phyloP scores from a whole-genome alignment of 1,140 invertebrate species.

The Episyrphus balteatus region DNA sequence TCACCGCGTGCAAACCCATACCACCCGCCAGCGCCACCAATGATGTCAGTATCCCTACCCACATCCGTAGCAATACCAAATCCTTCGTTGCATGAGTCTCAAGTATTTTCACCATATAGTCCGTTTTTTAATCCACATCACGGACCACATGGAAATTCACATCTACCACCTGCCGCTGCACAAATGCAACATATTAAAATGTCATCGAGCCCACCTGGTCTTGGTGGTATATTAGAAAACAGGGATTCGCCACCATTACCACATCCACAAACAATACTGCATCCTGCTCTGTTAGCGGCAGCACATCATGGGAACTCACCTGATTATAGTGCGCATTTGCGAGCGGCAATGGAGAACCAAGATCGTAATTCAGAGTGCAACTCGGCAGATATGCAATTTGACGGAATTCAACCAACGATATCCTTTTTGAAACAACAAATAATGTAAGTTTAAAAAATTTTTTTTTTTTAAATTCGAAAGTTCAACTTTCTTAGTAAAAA shows the following conservation, averaged over 20 bases:
- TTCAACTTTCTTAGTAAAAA: too few relatives aligned
- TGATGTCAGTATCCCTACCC: conserved; percentile 56
- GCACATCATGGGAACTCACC: conserved; percentile 63
- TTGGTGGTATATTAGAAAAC: conserved; percentile 52
- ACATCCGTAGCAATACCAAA: conserved; percentile 93
- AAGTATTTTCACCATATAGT: conserved; percentile 83
- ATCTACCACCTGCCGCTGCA: conserved; percentile 24
- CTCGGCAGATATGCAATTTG: conserved; percentile 74
- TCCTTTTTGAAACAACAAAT: conserved; percentile 63
- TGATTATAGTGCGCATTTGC: conserved; percentile 58
- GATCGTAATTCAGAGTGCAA: conserved; percentile 80
- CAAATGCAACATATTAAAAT: conserved; percentile 41
- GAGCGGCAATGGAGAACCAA: conserved; percentile 60
- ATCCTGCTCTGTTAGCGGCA: conserved; percentile 66
- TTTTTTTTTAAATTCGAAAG: too few relatives aligned
- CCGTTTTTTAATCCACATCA: conserved; percentile 65
- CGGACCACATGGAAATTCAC: conserved; percentile 42
- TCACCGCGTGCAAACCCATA: conserved; percentile 59
- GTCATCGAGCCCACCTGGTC: conserved; percentile 41
- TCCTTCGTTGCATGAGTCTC: conserved; percentile 87
- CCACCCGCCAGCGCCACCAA: conserved; percentile 57
- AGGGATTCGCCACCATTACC: conserved; percentile 68
- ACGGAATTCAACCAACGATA: conserved; percentile 87
- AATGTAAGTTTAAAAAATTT: conserved; percentile 25
- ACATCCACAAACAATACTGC: conserved; percentile 65